Evolutionary conservation across 2,113 vertebrate species (phyloP).

Genomic region (Cheilinus undulatus): DNA sequence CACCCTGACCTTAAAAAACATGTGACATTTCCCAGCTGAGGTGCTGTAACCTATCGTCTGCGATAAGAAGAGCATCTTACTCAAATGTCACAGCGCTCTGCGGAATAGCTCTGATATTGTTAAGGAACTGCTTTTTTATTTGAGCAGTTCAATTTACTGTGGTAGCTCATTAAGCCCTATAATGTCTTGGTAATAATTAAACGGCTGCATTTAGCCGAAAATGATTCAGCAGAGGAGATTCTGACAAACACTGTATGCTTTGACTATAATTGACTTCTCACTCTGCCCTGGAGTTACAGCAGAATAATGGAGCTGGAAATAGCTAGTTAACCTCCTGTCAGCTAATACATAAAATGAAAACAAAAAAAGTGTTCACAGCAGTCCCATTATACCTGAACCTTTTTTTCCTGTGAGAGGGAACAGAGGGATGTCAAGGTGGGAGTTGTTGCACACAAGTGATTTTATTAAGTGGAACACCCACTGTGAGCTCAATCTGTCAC

Average conservation of each 20-base stretch:
- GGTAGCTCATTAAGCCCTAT: constrained; percentile 64
- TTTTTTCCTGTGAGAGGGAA: constrained; percentile 48
- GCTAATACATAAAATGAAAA: constrained; percentile 74
- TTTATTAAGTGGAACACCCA: constrained; percentile 75
- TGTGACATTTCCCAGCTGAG: constrained; percentile 70
- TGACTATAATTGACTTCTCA: constrained; percentile 77
- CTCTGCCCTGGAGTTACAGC: constrained; percentile 70
- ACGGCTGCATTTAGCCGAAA: constrained; percentile 64
- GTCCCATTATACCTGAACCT: constrained; percentile 38
- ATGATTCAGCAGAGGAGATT: constrained; percentile 57
- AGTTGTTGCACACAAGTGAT: constrained; percentile 67
- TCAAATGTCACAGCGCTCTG: constrained; percentile 71
- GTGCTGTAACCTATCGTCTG: constrained; percentile 61
- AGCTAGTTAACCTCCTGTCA: constrained; percentile 79
- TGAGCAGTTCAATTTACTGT: constrained; percentile 42
- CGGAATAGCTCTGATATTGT: constrained; percentile 53
- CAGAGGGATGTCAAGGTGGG: constrained; percentile 64
- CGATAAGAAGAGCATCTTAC: constrained; percentile 69
- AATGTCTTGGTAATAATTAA: constrained; percentile 70
- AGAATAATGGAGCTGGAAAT: constrained; percentile 77
- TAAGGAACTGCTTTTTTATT: constrained; percentile 24
- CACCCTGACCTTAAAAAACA: constrained; percentile 69
- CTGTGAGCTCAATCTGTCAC: constrained; percentile 72
- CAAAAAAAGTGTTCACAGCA: constrained; percentile 44
- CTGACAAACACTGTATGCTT: constrained; percentile 64